These are phyloP conservation scores for Gadus macrocephalus DNA, from an alignment of 2,113 vertebrate genomes.

Conservation along the genomic window DNA sequence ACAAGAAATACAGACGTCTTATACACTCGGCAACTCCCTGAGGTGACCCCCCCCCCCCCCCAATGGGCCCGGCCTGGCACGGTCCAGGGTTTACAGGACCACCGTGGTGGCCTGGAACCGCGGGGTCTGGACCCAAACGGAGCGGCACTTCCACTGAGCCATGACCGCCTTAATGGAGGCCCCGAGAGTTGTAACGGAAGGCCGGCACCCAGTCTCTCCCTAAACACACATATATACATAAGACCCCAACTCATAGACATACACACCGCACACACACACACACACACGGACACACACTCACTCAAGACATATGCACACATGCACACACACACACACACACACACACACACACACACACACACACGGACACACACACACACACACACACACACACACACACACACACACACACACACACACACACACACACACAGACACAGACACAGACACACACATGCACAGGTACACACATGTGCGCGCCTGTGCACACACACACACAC, in stretches of 20 bases:
- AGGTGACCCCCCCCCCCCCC: constrained; percentile 23
- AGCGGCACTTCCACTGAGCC: too few relatives aligned
- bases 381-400: not conserved
- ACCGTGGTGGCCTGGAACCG: not conserved
- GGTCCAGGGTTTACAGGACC: constrained; percentile 4
- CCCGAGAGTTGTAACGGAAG: too few relatives aligned
- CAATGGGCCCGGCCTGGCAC: not conserved
- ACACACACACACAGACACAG: constrained; percentile 4
- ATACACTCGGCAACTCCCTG: not conserved
- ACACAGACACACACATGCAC: not conserved
- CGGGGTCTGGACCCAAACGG: too few relatives aligned
- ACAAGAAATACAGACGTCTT: too few relatives aligned
- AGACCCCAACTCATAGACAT: too few relatives aligned
- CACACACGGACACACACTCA: not conserved
- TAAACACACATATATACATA: too few relatives aligned
- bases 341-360: constrained; percentile 3
- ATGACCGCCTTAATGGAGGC: too few relatives aligned
- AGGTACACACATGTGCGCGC: too few relatives aligned
- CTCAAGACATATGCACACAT: not conserved
- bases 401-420: not conserved
- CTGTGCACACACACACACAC: constrained; percentile 12
- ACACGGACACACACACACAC: too few relatives aligned
- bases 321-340: not conserved
- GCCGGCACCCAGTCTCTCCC: too few relatives aligned
- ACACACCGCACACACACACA: not conserved